Conservation (phyloP, 2,113 vertebrate species). For the Dicaeum eximium region DNA sequence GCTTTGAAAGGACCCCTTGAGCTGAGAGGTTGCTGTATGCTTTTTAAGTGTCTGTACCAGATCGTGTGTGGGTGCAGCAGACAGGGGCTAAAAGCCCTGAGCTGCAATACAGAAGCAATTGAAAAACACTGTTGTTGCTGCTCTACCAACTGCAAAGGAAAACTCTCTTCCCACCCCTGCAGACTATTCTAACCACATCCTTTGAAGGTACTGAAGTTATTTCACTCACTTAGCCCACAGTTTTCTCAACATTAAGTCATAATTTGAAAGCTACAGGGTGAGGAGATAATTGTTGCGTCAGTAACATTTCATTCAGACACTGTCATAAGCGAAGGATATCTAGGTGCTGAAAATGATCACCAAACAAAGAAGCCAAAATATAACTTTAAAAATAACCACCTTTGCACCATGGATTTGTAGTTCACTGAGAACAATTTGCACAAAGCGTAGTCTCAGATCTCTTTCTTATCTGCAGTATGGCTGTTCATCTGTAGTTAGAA, state of each 20-base stretch:
- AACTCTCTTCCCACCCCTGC: constrained; percentile 32
- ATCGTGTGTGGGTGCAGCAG: constrained; percentile 51
- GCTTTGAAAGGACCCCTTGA: constrained; percentile 40
- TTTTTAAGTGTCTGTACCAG: constrained; percentile 38
- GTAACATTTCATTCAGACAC: constrained; percentile 46
- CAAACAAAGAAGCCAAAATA: constrained; percentile 17
- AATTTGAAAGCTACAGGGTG: constrained; percentile 12
- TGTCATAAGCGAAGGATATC: neutral
- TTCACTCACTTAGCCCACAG: constrained; percentile 55
- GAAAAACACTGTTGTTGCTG: constrained; percentile 19
- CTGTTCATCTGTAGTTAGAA: neutral
- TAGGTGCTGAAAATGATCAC: constrained; percentile 47
- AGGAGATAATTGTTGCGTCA: constrained; percentile 57
- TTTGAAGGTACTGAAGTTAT: constrained; percentile 59
- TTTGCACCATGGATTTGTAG: neutral
- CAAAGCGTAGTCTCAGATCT: neutral
- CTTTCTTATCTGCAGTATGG: neutral
- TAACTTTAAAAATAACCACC: neutral
- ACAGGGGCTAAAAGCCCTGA: constrained; percentile 41
- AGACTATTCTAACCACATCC: constrained; percentile 59
- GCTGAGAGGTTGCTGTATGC: constrained; percentile 10
- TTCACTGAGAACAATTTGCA: neutral
- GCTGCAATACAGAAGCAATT: constrained; percentile 8
- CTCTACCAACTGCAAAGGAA: constrained; percentile 30
- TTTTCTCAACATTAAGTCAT: constrained; percentile 61